Evolutionary conservation across 2,113 vertebrate species (phyloP), one percentile per base, ranked within the genome.

Genomic region (Lophius piscatorius): DNA sequence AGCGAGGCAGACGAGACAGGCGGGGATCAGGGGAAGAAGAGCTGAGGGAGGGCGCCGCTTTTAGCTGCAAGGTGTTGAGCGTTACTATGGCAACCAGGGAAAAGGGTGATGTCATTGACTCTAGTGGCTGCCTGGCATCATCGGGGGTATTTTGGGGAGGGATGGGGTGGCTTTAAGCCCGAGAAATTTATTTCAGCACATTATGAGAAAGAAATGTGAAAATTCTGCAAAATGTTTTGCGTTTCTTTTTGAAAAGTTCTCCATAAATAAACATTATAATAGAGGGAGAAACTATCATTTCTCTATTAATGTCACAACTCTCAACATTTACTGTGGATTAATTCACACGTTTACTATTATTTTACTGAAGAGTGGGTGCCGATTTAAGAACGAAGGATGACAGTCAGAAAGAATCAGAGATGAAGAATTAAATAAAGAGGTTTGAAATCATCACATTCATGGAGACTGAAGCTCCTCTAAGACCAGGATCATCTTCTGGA

Each of bases 51-150:
- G 68, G 22, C 60, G 48, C 56, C 71, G 76, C 58, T 80, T 66
- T 80, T 61, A 66, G 42, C 61, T 46, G 60, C 77, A 47, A 55
- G 44, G 77, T 70, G 64, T 63, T 62, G 36, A 42, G 33, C 49
- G 88, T 91, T 78, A 82, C 88, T 83, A 90, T 85, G 73, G 86
- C 73, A 83, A 91, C 90, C 39, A 63, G 54, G 52, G 61, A 74
- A 74, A 69, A 38, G 55, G 64, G 41, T 82, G 80, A 89, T 74
- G 83, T 88, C 85, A 88, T 81, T 14, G 68, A 41, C 41, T 70
- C 17, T 35, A 76, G 68, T 29, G 50, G 67, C 41, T 46, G 49
- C 36, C 49, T 57, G 36, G 60, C 63, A 58, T 70, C 8, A 55
- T 54, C 0, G 36, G 66, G 49, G 52, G 26, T 52, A 48, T 71